A percentile compares a stretch with the other conserved stretches of the same genome.
These are phyloP conservation scores for Hirundo rustica DNA, from an alignment of 2,797 vertebrate species.

Conservation along the genomic window DNA sequence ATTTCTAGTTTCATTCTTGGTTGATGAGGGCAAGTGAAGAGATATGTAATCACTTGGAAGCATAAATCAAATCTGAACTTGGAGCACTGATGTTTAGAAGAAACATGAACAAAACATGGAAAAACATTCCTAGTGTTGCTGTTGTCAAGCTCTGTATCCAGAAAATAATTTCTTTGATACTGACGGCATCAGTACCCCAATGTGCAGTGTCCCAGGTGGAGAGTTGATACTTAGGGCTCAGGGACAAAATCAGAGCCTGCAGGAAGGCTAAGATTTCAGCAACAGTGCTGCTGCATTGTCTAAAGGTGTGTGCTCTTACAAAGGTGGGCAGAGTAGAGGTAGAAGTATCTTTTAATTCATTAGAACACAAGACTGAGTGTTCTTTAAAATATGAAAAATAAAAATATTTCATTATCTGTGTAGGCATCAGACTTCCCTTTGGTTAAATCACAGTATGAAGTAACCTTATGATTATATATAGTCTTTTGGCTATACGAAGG, in stretches of 20 bases:
- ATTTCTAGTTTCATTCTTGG: conserved; percentile 3
- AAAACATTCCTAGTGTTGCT: not conserved
- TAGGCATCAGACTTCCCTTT: not conserved
- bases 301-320: not conserved
- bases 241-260: not conserved
- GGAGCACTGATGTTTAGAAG: not conserved
- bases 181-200: not conserved
- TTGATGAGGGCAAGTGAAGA: not conserved
- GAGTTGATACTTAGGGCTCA: not conserved
- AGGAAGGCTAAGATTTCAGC: not conserved
- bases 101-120: not conserved
- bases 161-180: not conserved
- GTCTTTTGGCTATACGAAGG: not conserved
- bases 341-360: not conserved
- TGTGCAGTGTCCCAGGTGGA: not conserved
- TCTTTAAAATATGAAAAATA: not conserved
- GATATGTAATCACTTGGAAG: not conserved
- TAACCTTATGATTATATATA: not conserved
- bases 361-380: not conserved
- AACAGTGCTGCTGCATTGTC: not conserved
- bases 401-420: not conserved
- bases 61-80: not conserved
- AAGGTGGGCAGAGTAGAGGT: not conserved
- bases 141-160: not conserved
- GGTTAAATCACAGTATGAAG: not conserved